Conservation (phyloP, 2,113 vertebrate species). For the Paraplagusia blochii region DNA sequence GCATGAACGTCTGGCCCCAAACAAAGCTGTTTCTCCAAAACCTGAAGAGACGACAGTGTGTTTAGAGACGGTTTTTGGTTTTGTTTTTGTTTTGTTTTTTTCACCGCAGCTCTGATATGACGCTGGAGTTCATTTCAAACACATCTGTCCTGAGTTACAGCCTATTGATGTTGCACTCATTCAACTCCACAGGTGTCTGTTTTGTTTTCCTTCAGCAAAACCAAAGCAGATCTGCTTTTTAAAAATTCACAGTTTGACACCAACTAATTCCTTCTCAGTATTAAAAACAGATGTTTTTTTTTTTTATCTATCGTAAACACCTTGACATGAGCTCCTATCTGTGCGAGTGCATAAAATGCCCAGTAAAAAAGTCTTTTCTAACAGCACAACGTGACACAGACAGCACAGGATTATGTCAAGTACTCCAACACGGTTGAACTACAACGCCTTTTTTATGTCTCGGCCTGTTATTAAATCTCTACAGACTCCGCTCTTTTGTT, state of each 20-base stretch:
- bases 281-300: conserved; percentile 8
- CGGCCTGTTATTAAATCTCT: conserved; percentile 44
- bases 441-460: conserved; percentile 20
- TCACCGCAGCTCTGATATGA: neutral
- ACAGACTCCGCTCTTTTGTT: conserved; percentile 24
- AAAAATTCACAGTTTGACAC: conserved; percentile 5
- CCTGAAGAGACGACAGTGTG: conserved; percentile 35
- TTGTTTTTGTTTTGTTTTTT: conserved; percentile 14
- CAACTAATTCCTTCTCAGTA: conserved; percentile 12
- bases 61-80: too few relatives aligned
- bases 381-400: conserved; percentile 32
- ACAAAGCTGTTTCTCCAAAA: conserved; percentile 42
- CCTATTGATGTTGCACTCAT: neutral
- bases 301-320: conserved; percentile 27
- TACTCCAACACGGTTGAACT: conserved; percentile 35
- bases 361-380: conserved; percentile 11
- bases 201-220: conserved; percentile 14
- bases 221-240: conserved; percentile 11
- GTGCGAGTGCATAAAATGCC: conserved; percentile 5
- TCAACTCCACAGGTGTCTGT: conserved; percentile 4
- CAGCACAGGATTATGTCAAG: conserved; percentile 21
- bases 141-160: conserved; percentile 1
- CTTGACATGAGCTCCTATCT: conserved; percentile 9
- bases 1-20: conserved; percentile 14
- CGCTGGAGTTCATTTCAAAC: neutral